Evolutionary conservation across 2,888 invertebrate genomes (phyloP).

Genomic region (Frankliniella intonsa): DNA sequence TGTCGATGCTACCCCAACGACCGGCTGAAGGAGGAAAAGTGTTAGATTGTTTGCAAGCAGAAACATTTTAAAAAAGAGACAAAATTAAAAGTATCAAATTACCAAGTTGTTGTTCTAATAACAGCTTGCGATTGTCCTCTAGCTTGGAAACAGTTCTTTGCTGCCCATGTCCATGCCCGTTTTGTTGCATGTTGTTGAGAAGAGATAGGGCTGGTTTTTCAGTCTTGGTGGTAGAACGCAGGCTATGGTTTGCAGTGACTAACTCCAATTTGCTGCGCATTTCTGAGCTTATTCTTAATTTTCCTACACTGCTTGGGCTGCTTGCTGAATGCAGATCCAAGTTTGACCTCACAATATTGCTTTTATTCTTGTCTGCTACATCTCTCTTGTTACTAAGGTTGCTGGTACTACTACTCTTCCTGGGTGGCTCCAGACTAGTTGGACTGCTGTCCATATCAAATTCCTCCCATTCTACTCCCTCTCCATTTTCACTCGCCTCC

Average conservation of each 20-base stretch:
- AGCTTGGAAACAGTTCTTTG: constrained; percentile 64
- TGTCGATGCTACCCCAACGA: constrained; percentile 56
- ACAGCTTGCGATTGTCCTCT: constrained; percentile 77
- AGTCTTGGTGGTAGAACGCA: constrained; percentile 70
- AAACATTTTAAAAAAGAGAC: background rate
- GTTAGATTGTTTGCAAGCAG: background rate
- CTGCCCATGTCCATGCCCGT: constrained; percentile 38
- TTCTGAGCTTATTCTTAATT: constrained; percentile 82
- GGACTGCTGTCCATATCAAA: constrained; percentile 57
- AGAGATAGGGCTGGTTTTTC: constrained; percentile 61
- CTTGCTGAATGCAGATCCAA: background rate
- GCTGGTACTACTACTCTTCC: constrained; percentile 39
- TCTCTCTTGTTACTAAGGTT: constrained; percentile 36
- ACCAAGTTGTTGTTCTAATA: constrained; percentile 79
- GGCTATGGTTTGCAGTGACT: constrained; percentile 83
- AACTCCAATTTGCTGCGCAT: constrained; percentile 85
- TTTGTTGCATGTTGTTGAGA: constrained; percentile 40
- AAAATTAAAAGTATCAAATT: constrained; percentile 34
- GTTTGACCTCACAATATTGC: constrained; percentile 7
- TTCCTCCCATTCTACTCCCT: constrained; percentile 76
- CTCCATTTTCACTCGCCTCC: constrained; percentile 40
- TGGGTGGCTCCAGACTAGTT: constrained; percentile 22
- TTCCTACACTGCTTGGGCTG: constrained; percentile 83
- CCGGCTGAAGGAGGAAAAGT: constrained; percentile 51
- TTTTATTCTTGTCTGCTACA: constrained; percentile 43